A percentile compares a stretch with the other conserved stretches of the same genome.
phyloP scores from a whole-genome alignment of 2,113 vertebrate genomes.

The Sardina pilchardus region DNA sequence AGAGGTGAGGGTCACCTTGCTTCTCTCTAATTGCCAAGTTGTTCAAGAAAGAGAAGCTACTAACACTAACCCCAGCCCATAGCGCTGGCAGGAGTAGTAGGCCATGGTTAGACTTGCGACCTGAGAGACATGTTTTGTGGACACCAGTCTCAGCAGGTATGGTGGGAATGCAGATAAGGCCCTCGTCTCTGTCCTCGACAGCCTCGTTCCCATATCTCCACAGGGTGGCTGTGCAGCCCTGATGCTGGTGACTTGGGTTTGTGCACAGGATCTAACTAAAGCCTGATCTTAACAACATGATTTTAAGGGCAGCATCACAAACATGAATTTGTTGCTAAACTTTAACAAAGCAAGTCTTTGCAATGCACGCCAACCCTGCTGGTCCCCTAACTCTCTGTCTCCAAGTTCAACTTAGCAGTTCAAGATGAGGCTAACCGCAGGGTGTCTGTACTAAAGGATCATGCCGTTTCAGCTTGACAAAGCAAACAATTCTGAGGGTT shows the following conservation, averaged over 20 bases:
- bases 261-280: not conserved
- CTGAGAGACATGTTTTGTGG: not conserved
- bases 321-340: not conserved
- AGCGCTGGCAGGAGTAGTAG: not conserved
- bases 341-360: not conserved
- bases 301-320: not conserved
- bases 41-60: not conserved
- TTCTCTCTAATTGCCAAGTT: not conserved
- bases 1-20: slow-evolving; percentile 22
- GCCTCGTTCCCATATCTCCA: not conserved
- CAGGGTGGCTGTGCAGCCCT: not conserved
- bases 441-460: not conserved
- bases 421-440: not conserved
- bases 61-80: not conserved
- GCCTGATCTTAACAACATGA: not conserved
- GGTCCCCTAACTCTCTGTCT: not conserved
- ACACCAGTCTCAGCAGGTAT: no score
- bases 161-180: not conserved
- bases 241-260: not conserved
- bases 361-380: not conserved
- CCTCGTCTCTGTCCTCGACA: not conserved
- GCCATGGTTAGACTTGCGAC: not conserved
- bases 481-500: not conserved
- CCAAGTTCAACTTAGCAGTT: not conserved
- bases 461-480: not conserved